Evolutionary conservation across 2,113 vertebrate species (phyloP), one percentile per base, ranked within the genome.

Genomic region (Heterocephalus glaber): DNA sequence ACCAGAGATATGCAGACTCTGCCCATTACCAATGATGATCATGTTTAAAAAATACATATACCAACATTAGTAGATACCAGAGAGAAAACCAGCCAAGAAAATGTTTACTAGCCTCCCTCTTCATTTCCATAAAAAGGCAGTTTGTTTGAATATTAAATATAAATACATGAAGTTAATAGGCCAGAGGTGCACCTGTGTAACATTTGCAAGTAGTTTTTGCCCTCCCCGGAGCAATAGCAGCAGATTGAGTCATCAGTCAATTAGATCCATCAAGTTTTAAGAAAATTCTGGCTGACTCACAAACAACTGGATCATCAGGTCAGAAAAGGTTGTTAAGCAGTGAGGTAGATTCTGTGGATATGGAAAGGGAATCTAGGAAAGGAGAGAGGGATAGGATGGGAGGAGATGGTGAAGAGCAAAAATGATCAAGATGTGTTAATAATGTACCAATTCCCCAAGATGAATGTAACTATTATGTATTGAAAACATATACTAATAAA

Each of bases 1-100:
- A 61, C 72, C 83, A 95, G 83, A 96, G 41, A 95, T 80, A 84
- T 7, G 66, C 30, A 94, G 65, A 86, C 72, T 89, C 41, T 83
- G 28, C 72, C 28, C 44, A 90, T 88, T 96, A 90, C 72, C 9
- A 58, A 94, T 83, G 56, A 96, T 94, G 35, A 82, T 86, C 41
- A 68, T 49, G 30, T 86, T 70, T 79, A 52, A 52, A 52, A 94
- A 33, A 85, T 8, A 87, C 41, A 82, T n/a, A 84, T 19, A 16
- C 56, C 47, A 65, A 72, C 60, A 72, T 81, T 74, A 41, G 8
- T 28, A 70, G 35, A 86, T 60, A 38, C 65, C n/a, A 92, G 63
- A 87, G 30, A 84, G 38, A 93, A 93, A 96, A 86, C 16, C 79
- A 84, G 80, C 30, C 86, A 94, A 93, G 74, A 83, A 97, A 86